These are phyloP conservation scores for Heliothis subflexa DNA, from an alignment of 1,140 invertebrate genomes.

Conservation along the genomic window DNA sequence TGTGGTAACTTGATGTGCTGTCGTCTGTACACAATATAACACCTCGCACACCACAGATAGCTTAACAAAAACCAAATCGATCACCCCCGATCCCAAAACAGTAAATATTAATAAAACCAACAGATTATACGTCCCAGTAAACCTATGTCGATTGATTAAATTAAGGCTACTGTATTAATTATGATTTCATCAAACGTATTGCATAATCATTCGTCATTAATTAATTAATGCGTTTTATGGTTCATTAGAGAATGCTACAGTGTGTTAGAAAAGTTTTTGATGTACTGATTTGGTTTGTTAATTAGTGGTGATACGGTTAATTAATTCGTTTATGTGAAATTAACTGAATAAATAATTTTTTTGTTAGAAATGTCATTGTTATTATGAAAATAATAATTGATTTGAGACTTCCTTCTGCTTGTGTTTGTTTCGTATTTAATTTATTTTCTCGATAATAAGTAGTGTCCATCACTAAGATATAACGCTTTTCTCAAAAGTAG, in stretches of 20 bases:
- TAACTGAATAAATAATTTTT: too few species aligned
- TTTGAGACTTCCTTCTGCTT: too few species aligned
- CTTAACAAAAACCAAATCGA: neutral
- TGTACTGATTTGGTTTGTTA: neutral
- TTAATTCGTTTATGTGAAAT: too few species aligned
- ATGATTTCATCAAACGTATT: conserved; percentile 13
- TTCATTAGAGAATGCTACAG: neutral
- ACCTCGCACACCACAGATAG: neutral
- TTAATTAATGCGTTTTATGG: neutral
- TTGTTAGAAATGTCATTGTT: too few species aligned
- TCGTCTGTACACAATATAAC: neutral
- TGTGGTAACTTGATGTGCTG: too few species aligned
- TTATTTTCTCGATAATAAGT: too few species aligned
- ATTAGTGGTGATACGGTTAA: neutral
- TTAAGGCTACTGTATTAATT: conserved; percentile 14
- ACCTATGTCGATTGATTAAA: conserved; percentile 1
- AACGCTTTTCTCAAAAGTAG: too few species aligned
- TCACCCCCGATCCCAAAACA: conserved; percentile 1
- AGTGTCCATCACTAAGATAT: too few species aligned
- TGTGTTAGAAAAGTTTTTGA: neutral
- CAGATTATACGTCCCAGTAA: conserved; percentile 1
- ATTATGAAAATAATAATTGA: too few species aligned
- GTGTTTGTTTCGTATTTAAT: too few species aligned
- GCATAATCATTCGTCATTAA: conserved; percentile 23
- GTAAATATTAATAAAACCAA: conserved; percentile 35